These are phyloP conservation scores for Cyclophora punctaria DNA, from an alignment of 2,888 invertebrate species.

Conservation along the genomic window DNA sequence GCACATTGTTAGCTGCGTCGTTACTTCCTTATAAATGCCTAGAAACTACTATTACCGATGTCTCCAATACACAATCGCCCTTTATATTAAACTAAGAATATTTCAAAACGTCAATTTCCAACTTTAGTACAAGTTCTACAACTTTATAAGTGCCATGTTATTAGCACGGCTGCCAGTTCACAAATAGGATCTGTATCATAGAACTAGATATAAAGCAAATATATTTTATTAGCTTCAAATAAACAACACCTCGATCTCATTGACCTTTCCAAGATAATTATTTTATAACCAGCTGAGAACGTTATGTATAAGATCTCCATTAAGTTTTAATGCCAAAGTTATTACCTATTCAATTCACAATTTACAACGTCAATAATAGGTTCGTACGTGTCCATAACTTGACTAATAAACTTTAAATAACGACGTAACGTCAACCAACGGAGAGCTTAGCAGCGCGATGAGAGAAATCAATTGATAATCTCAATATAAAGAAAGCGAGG, in stretches of 20 bases:
- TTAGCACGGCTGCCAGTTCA: too few species aligned
- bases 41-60: constrained; percentile 10
- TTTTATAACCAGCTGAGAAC: constrained; percentile 9
- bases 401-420: constrained; percentile 16
- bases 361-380: constrained; percentile 7
- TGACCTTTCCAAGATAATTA: constrained; percentile 8
- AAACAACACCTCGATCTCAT: constrained; percentile 22
- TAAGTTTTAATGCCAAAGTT: constrained; percentile 13
- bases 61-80: constrained; percentile 15
- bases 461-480: constrained; percentile 30
- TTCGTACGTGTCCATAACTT: constrained; percentile 9
- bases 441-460: constrained; percentile 14
- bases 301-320: constrained; percentile 13
- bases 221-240: constrained; percentile 8
- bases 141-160: too few species aligned
- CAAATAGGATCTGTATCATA: too few species aligned
- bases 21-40: too few species aligned
- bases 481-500: constrained; percentile 23
- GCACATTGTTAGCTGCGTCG: constrained; percentile 30
- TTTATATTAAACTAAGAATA: too few species aligned
- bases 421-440: constrained; percentile 12
- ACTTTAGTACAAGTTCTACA: too few species aligned
- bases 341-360: constrained; percentile 14
- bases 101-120: too few species aligned
- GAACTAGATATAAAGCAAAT: too few species aligned